Conservation (phyloP, 2,797 vertebrate species). For the Anas bernieri region DNA sequence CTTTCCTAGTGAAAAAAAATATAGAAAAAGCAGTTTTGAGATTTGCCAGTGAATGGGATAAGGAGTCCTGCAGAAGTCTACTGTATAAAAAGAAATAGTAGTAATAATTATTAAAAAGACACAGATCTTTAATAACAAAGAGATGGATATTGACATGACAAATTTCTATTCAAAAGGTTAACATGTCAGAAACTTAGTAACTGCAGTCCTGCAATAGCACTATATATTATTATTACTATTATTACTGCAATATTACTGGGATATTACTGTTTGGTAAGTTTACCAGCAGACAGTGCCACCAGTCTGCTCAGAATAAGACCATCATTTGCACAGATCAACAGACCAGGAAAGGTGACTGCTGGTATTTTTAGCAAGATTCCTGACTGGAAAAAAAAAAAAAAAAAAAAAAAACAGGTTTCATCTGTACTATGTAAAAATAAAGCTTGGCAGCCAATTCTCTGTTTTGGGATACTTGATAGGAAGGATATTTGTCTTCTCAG, state of each 20-base stretch:
- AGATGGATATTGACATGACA: not conserved
- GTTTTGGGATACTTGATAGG: not conserved
- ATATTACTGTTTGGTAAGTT: not conserved
- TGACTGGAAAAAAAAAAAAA: not conserved
- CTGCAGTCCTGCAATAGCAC: not conserved
- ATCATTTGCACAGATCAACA: not conserved
- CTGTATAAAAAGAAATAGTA: too few species aligned
- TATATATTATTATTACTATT: not conserved
- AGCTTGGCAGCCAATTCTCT: not conserved
- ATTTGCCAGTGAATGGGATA: not conserved
- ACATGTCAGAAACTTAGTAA: not conserved
- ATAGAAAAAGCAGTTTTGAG: not conserved
- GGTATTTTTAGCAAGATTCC: not conserved
- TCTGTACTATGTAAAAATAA: not conserved
- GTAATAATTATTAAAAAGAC: not conserved
- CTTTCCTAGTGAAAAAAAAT: not conserved
- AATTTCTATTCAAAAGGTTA: not conserved
- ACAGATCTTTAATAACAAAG: not conserved
- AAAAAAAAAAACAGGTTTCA: not conserved
- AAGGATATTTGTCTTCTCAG: not conserved
- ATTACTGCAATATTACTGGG: not conserved
- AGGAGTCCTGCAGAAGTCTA: not conserved
- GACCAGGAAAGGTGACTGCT: not conserved
- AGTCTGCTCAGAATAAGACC: not conserved
- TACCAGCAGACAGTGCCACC: not conserved